Base-by-base conservation (phyloP, 2,113 vertebrate genomes). In the Apeltes quadracus region DNA sequence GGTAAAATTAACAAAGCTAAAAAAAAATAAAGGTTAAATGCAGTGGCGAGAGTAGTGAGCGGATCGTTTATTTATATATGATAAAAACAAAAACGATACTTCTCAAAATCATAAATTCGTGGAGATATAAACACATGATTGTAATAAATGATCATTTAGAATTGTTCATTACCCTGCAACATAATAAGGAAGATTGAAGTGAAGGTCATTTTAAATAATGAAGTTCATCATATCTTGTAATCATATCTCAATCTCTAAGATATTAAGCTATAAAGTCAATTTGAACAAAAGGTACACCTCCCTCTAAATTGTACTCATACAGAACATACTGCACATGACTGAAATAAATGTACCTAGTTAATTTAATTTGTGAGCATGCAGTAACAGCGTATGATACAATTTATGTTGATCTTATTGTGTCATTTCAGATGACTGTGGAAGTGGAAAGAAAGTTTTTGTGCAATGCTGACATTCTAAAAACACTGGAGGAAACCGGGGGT, bases 401-500 rank as follows among this genome's bases (percentile, higher is more conserved):
- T 27, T 22, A 38, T 77, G 38, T 53, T 57, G 27, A 50, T 82
- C 29, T 71, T 44, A 23, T 4, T 41, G 0, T 86, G 56, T 85
- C 5, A n/a, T 86, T 89, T 71, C 78, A 92, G 90, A 90, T 95
- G 93, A 88, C 79, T 57, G 87, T 95, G 46, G 93, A 95, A 76
- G 92, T 95, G 83, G 94, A 95, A 83, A 91, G 92, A 67, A 94
- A 95, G 70, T 95, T 95, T 87, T 41, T 92, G 25, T 94, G 85
- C 78, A 82, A 61, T 18, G 76, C 89, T 20, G 84, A 91, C 46
- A 90, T 84, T 59, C 59, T 88, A 61, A 85, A 88, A 79, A 90
- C 72, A 48, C 71, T 95, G 72, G 84, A 91, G 64, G 72, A 91
- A 54, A 90, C 92, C 5, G 91, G 90, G 69, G 93, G 94, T 93